phyloP scores from a whole-genome alignment of 2,797 vertebrate species.

The Lepus oiostolus region DNA sequence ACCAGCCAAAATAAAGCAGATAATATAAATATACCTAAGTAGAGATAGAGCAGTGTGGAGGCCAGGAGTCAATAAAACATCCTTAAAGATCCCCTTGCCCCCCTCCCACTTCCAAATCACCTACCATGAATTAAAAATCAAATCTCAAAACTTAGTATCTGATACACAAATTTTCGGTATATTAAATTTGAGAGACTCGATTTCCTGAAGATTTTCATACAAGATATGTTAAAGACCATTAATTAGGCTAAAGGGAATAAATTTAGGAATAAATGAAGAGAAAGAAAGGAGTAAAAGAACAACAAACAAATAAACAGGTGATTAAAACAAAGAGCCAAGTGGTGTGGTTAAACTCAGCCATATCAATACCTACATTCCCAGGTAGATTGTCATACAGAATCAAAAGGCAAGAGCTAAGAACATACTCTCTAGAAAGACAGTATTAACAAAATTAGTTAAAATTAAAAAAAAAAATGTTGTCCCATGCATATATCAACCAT shows the following conservation, averaged over 20 bases:
- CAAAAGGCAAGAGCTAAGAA: not conserved
- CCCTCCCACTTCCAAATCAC: no score
- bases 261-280: not conserved
- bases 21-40: not conserved
- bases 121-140: not conserved
- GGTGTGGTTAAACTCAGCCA: not conserved
- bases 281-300: not conserved
- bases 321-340: not conserved
- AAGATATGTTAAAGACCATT: not conserved
- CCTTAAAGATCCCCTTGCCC: not conserved
- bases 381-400: not conserved
- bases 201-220: not conserved
- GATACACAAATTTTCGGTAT: not conserved
- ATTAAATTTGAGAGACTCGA: not conserved
- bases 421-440: not conserved
- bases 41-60: not conserved
- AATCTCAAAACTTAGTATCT: not conserved
- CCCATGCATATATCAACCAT: not conserved
- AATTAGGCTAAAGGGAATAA: not conserved
- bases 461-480: not conserved
- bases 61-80: not conserved
- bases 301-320: not conserved
- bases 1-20: not conserved
- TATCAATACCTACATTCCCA: not conserved
- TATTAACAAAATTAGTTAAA: not conserved